Base-by-base conservation (phyloP, 2,113 vertebrate genomes). In the Desmodus rotundus region DNA sequence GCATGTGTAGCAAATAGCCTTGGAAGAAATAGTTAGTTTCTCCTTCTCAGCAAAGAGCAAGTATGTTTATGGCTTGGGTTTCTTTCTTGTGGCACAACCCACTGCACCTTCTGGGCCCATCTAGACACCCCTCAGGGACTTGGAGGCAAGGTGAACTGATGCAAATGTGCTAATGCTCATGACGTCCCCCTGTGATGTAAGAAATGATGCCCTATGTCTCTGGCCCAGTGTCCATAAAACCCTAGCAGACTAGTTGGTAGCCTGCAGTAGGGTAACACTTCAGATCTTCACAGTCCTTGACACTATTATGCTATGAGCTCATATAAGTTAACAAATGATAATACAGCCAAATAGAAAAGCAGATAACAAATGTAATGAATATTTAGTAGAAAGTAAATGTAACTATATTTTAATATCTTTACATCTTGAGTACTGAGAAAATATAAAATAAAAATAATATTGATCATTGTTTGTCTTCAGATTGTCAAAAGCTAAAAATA, bases 371-470 rank as follows among this genome's bases (percentile, higher is more conserved):
- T 33, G 26, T 24, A 61, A 68, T 45, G 36, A 50, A 43, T 73
- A 70, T 63, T 81, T 81, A 87, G 20, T 87, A 77, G 65, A 41
- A 76, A 82, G 9, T 61, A 63, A 89, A 72, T 93, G 3, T 47
- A 82, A 67, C 3, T 81, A 19, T 78, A 7, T 7, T 73, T 77
- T 63, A 67, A 43, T 67, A 58, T 54, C 13, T 61, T 67, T 86
- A 61, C 7, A 52, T 70, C 8, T 89, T 90, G 38, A 91, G 38
- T 72, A 36, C 36, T 85, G 14, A 88, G 10, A 36, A 72, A 54
- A 92, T 72, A n/a, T 87, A 76, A 91, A 94, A n/a, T 82, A 47
- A 81, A 93, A 72, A 82, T 56, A 70, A 90, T 85, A 36, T 22
- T 72, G 45, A 45, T 58, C 26, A 77, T 54, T 89, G 94, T 91